Evolutionary conservation across 1,140 invertebrate genomes (phyloP).

Genomic region (Drosophila tropicalis): DNA sequence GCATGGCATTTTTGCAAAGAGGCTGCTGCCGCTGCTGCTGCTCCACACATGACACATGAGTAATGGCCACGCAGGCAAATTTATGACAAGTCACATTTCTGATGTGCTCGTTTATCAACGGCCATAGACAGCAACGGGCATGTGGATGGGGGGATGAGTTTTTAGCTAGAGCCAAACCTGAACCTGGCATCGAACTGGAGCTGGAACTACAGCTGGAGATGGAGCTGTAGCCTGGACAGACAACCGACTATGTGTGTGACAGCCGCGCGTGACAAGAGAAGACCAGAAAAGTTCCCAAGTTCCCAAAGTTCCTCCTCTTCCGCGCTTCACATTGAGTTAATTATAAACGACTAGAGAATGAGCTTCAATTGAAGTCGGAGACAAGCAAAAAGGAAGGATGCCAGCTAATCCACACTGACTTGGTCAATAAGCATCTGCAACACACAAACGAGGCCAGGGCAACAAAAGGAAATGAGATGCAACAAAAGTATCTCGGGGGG

Average conservation of each 20-base stretch:
- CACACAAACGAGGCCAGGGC: background rate
- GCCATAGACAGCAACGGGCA: constrained; percentile 67
- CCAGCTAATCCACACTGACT: constrained; percentile 69
- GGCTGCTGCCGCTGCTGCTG: constrained; percentile 52
- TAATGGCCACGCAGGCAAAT: constrained; percentile 81
- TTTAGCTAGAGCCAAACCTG: constrained; percentile 41
- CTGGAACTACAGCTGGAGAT: constrained; percentile 1
- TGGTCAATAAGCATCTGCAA: constrained; percentile 69
- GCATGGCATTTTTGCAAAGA: background rate
- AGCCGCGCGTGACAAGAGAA: constrained; percentile 71
- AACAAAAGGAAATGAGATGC: background rate
- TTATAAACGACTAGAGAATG: constrained; percentile 76
- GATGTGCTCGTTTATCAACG: constrained; percentile 81
- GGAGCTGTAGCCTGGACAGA: constrained; percentile 22
- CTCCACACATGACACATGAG: constrained; percentile 79
- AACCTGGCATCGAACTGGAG: background rate
- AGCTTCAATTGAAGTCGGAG: constrained; percentile 51
- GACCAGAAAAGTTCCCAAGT: constrained; percentile 50
- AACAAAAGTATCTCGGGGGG: background rate
- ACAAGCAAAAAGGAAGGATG: constrained; percentile 46
- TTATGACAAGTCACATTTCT: constrained; percentile 82
- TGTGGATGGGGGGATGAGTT: constrained; percentile 7
- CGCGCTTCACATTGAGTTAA: constrained; percentile 64
- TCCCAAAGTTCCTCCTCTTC: constrained; percentile 29
- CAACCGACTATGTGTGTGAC: constrained; percentile 42